A percentile compares a stretch with the other conserved stretches of the same genome.
Conservation (phyloP, 2,797 vertebrate genomes). For the Dipus sagitta region DNA sequence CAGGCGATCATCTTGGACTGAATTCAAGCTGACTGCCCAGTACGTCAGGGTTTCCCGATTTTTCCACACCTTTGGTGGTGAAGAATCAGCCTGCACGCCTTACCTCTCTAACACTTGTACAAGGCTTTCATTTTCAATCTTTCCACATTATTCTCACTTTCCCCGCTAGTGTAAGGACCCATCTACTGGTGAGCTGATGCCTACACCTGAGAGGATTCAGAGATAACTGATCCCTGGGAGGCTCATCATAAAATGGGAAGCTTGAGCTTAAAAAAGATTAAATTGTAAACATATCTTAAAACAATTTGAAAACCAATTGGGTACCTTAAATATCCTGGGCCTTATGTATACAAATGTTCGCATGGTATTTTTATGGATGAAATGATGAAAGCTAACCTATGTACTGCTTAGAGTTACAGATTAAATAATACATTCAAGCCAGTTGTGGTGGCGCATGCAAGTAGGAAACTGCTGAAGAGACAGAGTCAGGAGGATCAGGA, state of each 20-base stretch:
- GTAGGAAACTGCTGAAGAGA: no score
- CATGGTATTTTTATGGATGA: neutral
- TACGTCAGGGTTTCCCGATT: slow-evolving; percentile 90
- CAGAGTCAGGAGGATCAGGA: no score
- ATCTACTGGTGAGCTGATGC: neutral
- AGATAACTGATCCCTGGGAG: neutral
- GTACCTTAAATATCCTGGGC: neutral
- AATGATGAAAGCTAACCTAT: slow-evolving; percentile 18
- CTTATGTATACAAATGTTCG: slow-evolving; percentile 46
- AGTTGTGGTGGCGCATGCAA: no score
- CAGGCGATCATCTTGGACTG: neutral
- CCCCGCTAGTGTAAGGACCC: neutral
- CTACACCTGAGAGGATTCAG: neutral
- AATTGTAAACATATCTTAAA: slow-evolving; percentile 34
- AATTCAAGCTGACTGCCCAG: neutral
- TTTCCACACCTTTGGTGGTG: slow-evolving; percentile 91
- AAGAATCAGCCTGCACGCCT: neutral
- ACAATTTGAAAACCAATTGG: slow-evolving; percentile 24
- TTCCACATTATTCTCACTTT: neutral
- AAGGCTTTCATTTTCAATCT: neutral
- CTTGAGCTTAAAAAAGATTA: neutral
- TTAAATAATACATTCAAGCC: neutral
- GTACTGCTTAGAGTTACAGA: neutral
- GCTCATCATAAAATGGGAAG: slow-evolving; percentile 8
- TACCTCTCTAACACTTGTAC: neutral